Evolutionary conservation across 2,888 invertebrate genomes (phyloP).

Genomic region (Aspidiotus rigidus): DNA sequence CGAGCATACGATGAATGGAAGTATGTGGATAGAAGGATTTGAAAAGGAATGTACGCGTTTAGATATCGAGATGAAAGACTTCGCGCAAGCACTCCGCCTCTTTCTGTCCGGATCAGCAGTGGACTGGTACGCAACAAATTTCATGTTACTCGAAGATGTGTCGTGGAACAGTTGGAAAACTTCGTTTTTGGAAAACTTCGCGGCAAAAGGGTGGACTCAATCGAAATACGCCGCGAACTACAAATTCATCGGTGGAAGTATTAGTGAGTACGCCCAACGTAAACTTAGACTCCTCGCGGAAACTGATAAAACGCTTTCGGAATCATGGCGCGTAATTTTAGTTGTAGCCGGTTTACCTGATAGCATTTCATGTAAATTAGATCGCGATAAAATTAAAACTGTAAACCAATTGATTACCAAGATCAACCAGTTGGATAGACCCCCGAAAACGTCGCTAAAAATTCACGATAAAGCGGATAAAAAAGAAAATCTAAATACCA

Average conservation of each 20-base stretch:
- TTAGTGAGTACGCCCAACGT: too few species aligned
- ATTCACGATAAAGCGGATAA: conserved; percentile 1
- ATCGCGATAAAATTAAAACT: too few species aligned
- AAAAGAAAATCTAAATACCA: too few species aligned
- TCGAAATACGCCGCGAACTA: background rate
- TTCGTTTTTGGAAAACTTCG: conserved; percentile 2
- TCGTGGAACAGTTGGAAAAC: background rate
- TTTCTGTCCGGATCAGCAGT: background rate
- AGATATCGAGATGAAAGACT: background rate
- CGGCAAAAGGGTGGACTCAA: too few species aligned
- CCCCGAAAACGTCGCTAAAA: background rate
- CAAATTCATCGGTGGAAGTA: conserved; percentile 1
- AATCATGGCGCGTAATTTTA: background rate
- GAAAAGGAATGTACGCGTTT: too few species aligned
- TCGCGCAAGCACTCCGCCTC: background rate
- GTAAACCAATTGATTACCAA: too few species aligned
- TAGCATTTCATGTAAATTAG: background rate
- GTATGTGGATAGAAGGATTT: too few species aligned
- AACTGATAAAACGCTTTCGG: too few species aligned
- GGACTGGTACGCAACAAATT: too few species aligned
- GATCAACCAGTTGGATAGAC: too few species aligned
- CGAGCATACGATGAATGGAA: background rate
- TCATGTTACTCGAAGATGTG: too few species aligned
- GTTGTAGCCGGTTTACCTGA: background rate
- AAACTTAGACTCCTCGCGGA: too few species aligned